These are phyloP conservation scores for Pollenia labialis DNA, from an alignment of 2,888 invertebrate genomes.

Conservation along the genomic window DNA sequence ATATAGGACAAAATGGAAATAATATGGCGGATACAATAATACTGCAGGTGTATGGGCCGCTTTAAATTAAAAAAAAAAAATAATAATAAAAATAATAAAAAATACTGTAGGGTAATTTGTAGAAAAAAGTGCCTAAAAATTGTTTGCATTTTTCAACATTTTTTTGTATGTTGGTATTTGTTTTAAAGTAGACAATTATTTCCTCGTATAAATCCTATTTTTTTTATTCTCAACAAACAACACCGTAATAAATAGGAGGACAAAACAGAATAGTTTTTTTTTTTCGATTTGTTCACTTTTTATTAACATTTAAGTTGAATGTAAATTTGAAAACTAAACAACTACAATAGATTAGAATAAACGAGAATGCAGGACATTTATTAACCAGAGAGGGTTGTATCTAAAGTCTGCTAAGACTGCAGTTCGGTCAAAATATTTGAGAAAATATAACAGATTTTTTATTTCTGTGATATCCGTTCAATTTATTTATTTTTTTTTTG, in stretches of 20 bases:
- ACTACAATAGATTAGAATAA: neutral
- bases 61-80: no score
- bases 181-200: slow-evolving; percentile 41
- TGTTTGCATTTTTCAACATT: no score
- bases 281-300: neutral
- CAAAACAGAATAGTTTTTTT: neutral
- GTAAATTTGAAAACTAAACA: slow-evolving; percentile 18
- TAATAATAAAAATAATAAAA: no score
- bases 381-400: neutral
- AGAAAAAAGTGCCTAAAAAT: no score
- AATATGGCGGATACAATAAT: no score
- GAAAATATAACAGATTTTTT: no score
- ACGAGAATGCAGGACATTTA: neutral
- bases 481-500: no score
- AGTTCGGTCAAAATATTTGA: no score
- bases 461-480: no score
- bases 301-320: slow-evolving; percentile 25
- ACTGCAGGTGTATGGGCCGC: no score
- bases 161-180: neutral
- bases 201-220: slow-evolving; percentile 1
- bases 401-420: neutral
- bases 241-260: neutral
- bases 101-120: no score
- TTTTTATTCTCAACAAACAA: neutral
- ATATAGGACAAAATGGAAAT: no score